phyloP scores from a whole-genome alignment of 2,797 vertebrate species.

The Lerista edwardsae region DNA sequence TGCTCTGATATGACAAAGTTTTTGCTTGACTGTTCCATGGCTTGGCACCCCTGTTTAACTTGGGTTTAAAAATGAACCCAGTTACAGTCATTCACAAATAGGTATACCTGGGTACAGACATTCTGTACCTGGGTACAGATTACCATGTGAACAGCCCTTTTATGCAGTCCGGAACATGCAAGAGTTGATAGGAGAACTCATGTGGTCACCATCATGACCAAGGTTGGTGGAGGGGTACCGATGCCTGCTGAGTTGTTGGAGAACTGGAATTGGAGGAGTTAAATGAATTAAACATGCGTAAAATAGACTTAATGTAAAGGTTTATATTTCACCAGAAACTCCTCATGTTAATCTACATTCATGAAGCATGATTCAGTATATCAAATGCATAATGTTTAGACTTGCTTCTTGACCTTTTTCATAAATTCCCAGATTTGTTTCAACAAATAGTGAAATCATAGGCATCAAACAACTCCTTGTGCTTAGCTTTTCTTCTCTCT shows the following conservation, averaged over 20 bases:
- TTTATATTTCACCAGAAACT: background rate
- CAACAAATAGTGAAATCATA: constrained; percentile 21
- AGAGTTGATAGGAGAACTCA: background rate
- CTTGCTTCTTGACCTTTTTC: background rate
- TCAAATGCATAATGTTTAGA: background rate
- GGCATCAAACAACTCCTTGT: constrained; percentile 12
- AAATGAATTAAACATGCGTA: background rate
- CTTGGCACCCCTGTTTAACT: too few relatives aligned
- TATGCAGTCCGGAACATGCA: background rate
- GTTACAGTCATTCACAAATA: too few relatives aligned
- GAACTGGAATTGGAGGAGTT: background rate
- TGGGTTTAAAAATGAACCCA: too few relatives aligned
- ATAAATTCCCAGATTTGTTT: constrained; percentile 17
- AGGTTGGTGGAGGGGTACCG: background rate
- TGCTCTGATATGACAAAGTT: background rate
- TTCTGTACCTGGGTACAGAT: too few relatives aligned
- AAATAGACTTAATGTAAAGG: background rate
- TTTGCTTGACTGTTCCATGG: background rate
- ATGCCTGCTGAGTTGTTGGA: background rate
- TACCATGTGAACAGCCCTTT: background rate
- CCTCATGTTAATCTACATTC: background rate
- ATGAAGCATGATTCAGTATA: background rate
- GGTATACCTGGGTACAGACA: too few relatives aligned
- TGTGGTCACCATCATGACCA: background rate
- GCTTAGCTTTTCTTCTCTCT: constrained; percentile 4